A percentile compares a stretch with the other conserved stretches of the same genome.
Conservation (phyloP, 2,113 vertebrate species). For the Poeciliopsis prolifica region DNA sequence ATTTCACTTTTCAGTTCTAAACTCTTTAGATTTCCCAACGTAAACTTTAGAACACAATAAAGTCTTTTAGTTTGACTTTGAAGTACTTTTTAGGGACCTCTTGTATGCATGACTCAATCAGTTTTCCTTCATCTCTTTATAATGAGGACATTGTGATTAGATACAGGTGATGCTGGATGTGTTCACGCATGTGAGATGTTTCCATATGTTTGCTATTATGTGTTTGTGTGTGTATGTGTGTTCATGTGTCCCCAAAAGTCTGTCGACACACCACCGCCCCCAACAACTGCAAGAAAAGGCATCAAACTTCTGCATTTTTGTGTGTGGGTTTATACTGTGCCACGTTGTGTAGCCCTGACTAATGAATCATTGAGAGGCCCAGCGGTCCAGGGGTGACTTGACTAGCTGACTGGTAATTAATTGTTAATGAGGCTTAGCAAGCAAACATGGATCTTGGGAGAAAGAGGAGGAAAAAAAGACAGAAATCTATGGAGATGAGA, state of each 20-base stretch:
- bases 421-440: slow-evolving; percentile 82
- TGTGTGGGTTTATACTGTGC: slow-evolving; percentile 57
- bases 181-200: slow-evolving; percentile 4
- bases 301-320: slow-evolving; percentile 36
- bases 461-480: slow-evolving; percentile 23
- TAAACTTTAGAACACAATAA: slow-evolving; percentile 26
- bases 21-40: slow-evolving; percentile 19
- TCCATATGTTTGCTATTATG: slow-evolving; percentile 25
- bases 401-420: slow-evolving; percentile 83
- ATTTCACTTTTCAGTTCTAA: slow-evolving; percentile 7
- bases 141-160: slow-evolving; percentile 62
- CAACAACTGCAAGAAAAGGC: slow-evolving; percentile 11
- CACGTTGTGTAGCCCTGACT: slow-evolving; percentile 72
- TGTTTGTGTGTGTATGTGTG: slow-evolving; percentile 12
- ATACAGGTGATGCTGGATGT: slow-evolving; percentile 14
- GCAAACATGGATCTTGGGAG: slow-evolving; percentile 63
- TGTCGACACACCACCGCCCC: neutral
- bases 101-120: slow-evolving; percentile 35
- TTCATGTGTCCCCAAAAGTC: neutral
- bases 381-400: slow-evolving; percentile 76
- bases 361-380: slow-evolving; percentile 83
- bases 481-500: slow-evolving; percentile 55
- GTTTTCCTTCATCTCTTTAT: slow-evolving; percentile 61
- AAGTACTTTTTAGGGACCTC: slow-evolving; percentile 16
- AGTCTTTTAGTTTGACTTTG: slow-evolving; percentile 43